Evolutionary conservation across 2,797 vertebrate species (phyloP), one percentile per base, ranked within the genome.

Genomic region (Falco novaeseelandiae): DNA sequence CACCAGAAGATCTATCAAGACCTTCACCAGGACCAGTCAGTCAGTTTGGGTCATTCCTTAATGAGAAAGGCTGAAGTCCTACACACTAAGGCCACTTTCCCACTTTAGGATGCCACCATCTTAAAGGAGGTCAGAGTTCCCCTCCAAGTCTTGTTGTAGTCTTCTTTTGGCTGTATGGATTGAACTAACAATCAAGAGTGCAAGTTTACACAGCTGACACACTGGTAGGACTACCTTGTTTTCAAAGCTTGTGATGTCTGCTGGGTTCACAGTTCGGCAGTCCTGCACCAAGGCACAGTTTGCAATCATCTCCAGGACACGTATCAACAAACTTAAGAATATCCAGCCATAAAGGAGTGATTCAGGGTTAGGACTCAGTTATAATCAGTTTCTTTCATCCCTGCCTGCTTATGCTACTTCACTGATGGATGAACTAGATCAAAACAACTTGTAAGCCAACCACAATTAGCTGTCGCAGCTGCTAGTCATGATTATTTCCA

Each of bases 311-410:
- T 48, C 65, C 83, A 54, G 82, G 67, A 59, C 0, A 27, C 0
- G 0, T 7, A 69, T 2, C 14, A 2, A 10, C 32, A 49, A 49
- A 59, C 44, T 54, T 4, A 1, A 4, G 4, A 66, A 77, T 19
- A 59, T 9, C 19, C 63, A 44, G 38, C 32, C 2, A 1, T 8
- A 48, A 67, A 74, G 7, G 11, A 59, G 23, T 0, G 22, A 66
- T 27, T 38, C 27, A 67, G 38, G 34, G 12, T 29, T 30, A 51
- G n/a, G 48, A 27, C 44, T 57, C 36, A 6, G 14, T 7, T 29
- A 22, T 26, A 36, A 19, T 9, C 29, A 5, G 4, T 16, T 82
- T 36, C 54, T 58, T 69, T 46, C 57, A 72, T 9, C 36, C 42
- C 32, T 83, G 42, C 27, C 54, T 54, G n/a, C 67, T 54, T 32